Percentiles rank a stretch among this genome's conserved stretches.
Conservation (phyloP, 2,113 vertebrate species). For the Poeciliopsis prolifica region DNA sequence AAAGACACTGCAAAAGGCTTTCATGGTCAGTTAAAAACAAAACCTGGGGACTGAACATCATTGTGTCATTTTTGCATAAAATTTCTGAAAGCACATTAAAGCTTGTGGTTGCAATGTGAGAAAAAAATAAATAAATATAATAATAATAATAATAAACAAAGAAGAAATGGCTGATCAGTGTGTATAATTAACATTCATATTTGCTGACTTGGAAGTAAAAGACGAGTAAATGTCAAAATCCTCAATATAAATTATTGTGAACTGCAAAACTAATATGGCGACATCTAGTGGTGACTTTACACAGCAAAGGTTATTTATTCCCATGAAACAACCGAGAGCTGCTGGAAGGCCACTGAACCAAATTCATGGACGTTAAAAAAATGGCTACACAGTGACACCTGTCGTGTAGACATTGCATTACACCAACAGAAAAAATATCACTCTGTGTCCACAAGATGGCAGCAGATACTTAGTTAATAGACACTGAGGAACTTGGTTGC, state of each 20-base stretch:
- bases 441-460: slow-evolving; percentile 51
- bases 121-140: no score
- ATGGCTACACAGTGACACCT: slow-evolving; percentile 44
- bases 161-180: no score
- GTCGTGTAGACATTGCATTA: slow-evolving; percentile 20
- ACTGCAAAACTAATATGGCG: slow-evolving; percentile 13
- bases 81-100: no score
- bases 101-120: no score
- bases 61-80: no score
- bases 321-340: slow-evolving; percentile 3
- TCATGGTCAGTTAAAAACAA: no score
- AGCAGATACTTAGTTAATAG: slow-evolving; percentile 43
- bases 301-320: slow-evolving; percentile 18
- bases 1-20: no score
- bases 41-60: no score
- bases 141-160: no score
- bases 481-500: not conserved
- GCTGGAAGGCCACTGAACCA: slow-evolving; percentile 15
- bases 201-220: not conserved
- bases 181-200: no score
- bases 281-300: slow-evolving; percentile 52
- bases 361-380: not conserved
- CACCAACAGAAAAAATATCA: not conserved
- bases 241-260: not conserved
- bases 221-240: not conserved